Evolutionary conservation across 2,113 vertebrate genomes (phyloP), one percentile per base, ranked within the genome.

Genomic region (Microtus pennsylvanicus): DNA sequence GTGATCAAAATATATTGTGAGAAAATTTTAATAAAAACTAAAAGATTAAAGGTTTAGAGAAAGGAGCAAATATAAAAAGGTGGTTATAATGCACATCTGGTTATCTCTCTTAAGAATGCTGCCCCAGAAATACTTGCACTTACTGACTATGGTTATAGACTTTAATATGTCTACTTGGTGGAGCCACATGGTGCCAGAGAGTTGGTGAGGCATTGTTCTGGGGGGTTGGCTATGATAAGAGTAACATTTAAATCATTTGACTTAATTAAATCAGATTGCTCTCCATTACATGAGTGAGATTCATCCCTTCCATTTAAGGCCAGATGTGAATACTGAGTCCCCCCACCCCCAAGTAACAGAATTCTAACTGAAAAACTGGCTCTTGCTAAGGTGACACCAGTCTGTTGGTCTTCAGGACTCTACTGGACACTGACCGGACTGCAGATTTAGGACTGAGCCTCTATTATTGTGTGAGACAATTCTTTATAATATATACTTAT

Each of bases 381-480:
- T 55, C 22, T 83, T 70, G 26, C 87, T 95, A 38, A 47, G 35
- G 61, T 74, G 75, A 19, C 10, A 22, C 55, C 65, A 94, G 76
- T 42, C 70, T 95, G 26, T 86, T 61, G 82, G 35, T 35, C 82
- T 95, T 77, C 69, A 77, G 17, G 78, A 69, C 63, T 83, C 58
- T 70, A n/a, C 33, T 28, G 45, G 12, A 90, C 61, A 58, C 83
- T 85, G 38, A 26, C 4, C 74, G 16, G 55, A 75, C 26, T 38
- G 4, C 80, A 94, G 87, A 87, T 45, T 87, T 95, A 13, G 58
- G 75, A 70, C 22, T 69, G 55, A 72, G 35, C 69, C 77, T 96
- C 30, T 47, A 35, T 52, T 78, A 72, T 91, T 8, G 4, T 24
- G 95, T 97, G 52, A 97, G 97, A 88, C 52, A 80, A n/a, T 94